Conservation (phyloP, 2,797 vertebrate species). For the Macrochelys suwanniensis region DNA sequence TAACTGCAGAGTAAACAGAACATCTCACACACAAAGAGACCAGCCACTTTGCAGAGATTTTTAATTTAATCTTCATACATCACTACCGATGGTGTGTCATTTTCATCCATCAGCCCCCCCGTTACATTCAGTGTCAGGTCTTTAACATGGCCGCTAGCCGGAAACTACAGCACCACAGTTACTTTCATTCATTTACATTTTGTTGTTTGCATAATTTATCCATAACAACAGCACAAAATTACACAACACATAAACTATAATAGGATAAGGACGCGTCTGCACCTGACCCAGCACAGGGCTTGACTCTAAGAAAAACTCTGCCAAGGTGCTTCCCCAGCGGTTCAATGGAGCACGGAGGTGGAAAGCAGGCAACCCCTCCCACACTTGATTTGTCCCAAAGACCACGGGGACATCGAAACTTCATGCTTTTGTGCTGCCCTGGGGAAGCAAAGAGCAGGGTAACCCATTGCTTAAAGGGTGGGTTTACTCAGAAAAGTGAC, state of each 20-base stretch:
- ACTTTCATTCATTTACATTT: conserved; percentile 11
- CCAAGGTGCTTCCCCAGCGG: background rate
- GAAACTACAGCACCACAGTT: background rate
- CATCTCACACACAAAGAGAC: conserved; percentile 4
- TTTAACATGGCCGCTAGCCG: background rate
- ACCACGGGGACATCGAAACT: background rate
- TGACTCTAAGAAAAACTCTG: background rate
- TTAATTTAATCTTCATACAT: conserved; percentile 71
- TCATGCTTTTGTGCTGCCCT: background rate
- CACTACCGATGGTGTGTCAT: conserved; percentile 62
- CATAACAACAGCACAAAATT: conserved; percentile 78
- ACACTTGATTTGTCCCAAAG: background rate
- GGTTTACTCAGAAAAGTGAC: fast-evolving
- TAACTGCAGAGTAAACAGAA: background rate
- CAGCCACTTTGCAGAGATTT: conserved; percentile 47
- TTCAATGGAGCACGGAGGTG: fast-evolving
- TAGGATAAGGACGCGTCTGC: conserved; percentile 29
- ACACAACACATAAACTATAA: conserved; percentile 67
- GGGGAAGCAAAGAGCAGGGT: background rate
- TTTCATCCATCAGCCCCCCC: conserved; percentile 43
- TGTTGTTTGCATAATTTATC: conserved; percentile 60
- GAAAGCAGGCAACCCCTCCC: background rate
- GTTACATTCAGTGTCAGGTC: conserved; percentile 69
- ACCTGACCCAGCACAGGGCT: conserved; percentile 21
- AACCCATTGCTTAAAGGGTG: background rate